These are phyloP conservation scores for Pipistrellus kuhlii DNA, from an alignment of 2,797 vertebrate genomes.

Conservation along the genomic window DNA sequence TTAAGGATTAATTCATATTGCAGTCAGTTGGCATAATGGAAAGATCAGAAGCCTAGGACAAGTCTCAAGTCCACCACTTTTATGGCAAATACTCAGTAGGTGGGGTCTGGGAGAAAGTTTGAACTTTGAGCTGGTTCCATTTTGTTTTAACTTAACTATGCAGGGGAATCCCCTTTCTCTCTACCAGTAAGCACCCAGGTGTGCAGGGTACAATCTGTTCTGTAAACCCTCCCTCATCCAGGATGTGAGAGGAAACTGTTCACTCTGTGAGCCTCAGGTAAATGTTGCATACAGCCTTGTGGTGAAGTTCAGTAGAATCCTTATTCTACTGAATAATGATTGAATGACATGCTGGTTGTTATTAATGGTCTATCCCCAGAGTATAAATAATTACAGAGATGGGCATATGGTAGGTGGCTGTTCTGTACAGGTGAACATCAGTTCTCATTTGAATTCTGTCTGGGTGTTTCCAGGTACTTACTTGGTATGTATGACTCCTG, in stretches of 20 bases:
- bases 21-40: background rate
- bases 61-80: background rate
- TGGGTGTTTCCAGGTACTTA: background rate
- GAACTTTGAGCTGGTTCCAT: background rate
- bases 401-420: background rate
- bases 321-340: background rate
- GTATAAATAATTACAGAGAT: background rate
- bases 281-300: background rate
- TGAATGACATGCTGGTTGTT: background rate
- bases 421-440: background rate
- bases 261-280: fast-evolving
- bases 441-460: background rate
- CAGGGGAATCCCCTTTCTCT: background rate
- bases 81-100: too few relatives aligned
- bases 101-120: background rate
- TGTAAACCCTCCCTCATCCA: background rate
- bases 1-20: background rate
- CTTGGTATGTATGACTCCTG: background rate
- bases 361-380: background rate
- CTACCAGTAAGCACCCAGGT: background rate
- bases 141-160: background rate
- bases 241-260: background rate
- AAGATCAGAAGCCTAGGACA: background rate
- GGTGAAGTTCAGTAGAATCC: background rate
- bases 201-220: fast-evolving